Evolutionary conservation across 1,140 invertebrate genomes (phyloP).

Genomic region (Melipona quadrifasciata): DNA sequence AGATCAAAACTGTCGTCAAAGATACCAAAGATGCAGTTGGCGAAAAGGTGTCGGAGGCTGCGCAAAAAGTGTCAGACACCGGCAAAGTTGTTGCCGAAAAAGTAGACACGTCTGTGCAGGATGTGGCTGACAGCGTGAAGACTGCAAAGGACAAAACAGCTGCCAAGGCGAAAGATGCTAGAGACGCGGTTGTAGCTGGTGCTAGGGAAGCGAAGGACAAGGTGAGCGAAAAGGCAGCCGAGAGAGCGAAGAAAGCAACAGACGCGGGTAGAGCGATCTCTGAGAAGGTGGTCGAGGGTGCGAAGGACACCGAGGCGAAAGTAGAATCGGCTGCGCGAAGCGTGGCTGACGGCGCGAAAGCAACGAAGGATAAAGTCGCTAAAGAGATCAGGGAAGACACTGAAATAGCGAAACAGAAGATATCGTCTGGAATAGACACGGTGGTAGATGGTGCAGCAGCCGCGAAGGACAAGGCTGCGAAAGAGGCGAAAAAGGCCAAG

Average conservation of each 20-base stretch:
- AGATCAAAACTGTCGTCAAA: neutral
- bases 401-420: constrained; percentile 36
- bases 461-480: constrained; percentile 27
- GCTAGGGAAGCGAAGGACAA: constrained; percentile 38
- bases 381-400: constrained; percentile 30
- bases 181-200: neutral
- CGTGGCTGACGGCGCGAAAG: neutral
- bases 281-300: neutral
- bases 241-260: neutral
- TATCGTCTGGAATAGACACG: constrained; percentile 27
- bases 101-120: neutral
- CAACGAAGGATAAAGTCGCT: constrained; percentile 21
- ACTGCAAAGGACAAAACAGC: constrained; percentile 10
- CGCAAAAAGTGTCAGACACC: constrained; percentile 9
- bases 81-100: constrained; percentile 30
- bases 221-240: neutral
- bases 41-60: neutral
- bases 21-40: constrained; percentile 51
- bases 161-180: neutral
- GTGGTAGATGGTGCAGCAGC: constrained; percentile 1
- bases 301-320: neutral
- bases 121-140: neutral
- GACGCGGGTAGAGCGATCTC: neutral
- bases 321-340: neutral
- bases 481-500: constrained; percentile 32